Conservation (phyloP, 2,113 vertebrate species). For the Gambusia affinis region DNA sequence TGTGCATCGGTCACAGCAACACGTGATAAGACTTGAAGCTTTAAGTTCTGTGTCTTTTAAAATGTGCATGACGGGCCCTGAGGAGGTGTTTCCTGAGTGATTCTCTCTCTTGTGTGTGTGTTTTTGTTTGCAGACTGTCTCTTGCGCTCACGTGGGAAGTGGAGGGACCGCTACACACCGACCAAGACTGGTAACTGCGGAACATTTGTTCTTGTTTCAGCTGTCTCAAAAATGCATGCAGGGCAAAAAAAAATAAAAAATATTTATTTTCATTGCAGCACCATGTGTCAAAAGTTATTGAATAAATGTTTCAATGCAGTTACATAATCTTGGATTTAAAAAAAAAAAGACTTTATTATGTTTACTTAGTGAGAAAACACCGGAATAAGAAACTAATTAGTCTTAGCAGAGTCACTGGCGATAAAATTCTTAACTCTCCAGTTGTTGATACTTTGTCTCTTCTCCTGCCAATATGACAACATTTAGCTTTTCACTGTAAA, state of each 20-base stretch:
- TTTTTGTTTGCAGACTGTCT: slow-evolving; percentile 39
- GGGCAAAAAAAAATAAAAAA: too few relatives aligned
- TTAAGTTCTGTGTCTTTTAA: neutral
- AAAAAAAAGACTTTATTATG: neutral
- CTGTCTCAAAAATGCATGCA: neutral
- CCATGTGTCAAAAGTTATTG: neutral
- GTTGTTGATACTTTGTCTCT: too few relatives aligned
- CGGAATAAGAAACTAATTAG: neutral
- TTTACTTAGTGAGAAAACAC: neutral
- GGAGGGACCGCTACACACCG: slow-evolving; percentile 61
- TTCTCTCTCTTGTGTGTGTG: slow-evolving; percentile 3
- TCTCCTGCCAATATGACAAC: too few relatives aligned
- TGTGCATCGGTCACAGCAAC: slow-evolving; percentile 5
- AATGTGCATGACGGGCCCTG: neutral
- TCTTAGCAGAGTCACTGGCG: neutral
- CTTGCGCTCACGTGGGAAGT: slow-evolving; percentile 63
- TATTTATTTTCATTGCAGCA: neutral
- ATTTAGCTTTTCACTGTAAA: too few relatives aligned
- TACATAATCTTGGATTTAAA: neutral
- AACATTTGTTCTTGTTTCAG: slow-evolving; percentile 8
- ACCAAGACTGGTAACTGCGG: slow-evolving; percentile 69
- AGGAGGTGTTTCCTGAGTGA: neutral
- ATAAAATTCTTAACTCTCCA: too few relatives aligned
- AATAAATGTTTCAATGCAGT: neutral
- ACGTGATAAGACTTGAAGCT: neutral